Base-by-base conservation (phyloP, 2,113 vertebrate species). In the Pelvicachromis taeniatus region DNA sequence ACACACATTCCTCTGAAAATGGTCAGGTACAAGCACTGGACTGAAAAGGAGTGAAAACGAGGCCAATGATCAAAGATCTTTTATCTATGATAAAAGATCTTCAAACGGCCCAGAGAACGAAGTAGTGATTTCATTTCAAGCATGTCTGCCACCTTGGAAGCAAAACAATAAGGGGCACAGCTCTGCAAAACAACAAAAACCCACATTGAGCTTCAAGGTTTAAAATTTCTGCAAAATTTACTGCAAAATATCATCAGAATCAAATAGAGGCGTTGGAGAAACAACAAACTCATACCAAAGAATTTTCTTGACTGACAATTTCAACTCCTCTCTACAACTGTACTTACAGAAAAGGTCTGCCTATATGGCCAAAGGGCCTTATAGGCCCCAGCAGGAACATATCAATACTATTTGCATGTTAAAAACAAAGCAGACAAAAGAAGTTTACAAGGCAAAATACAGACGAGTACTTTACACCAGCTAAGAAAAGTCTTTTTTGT, bases 131-230 rank as follows among this genome's bases (percentile, higher is more conserved):
- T 35, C 9, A 63, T 63, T 35, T 63, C 31, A 63, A 63, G 19
- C n/a, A 40, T 21, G 19, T 65, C 61, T 40, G 61, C 35, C 35
- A 21, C 7, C 35, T 23, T 65, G n/a, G n/a, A 23, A 65, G n/a
- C 11, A 63, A 63, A 38, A 63, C 59, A 63, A 40, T 65, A 21
- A 65, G n/a, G 33, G n/a, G 61, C 10, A n/a, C 17, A 63, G 10
- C 33, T 7, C 59, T 63, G 19, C n/a, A 68, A 4, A 21, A 21
- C 9, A 40, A 65, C n/a, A n/a, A 8, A 11, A 0, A 0, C 0
- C 0, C 19, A 42, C 63, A 68, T 13, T 9, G 35, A 68, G 35
- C 42, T 68, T 68, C 2, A 68, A 65, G 35, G n/a, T 40, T 68
- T 14, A 21, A 40, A 23, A 14, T 42, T 23, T 68, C 3, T 40